Conservation (phyloP, 2,113 vertebrate species). For the Oreochromis niloticus region DNA sequence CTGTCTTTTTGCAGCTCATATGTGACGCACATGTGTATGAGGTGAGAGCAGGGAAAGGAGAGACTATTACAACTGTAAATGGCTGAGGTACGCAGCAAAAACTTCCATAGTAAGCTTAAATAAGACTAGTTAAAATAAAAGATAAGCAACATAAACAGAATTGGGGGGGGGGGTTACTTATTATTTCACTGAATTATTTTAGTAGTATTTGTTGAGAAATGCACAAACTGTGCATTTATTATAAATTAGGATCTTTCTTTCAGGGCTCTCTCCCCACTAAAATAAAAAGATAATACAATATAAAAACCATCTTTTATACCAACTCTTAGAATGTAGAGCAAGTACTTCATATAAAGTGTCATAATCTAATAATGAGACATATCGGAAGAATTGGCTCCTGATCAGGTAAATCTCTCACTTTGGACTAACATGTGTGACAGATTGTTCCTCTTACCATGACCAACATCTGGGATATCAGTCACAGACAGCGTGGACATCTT, state of each 20-base stretch:
- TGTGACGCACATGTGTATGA: not conserved
- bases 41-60: not conserved
- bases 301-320: not conserved
- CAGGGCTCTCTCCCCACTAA: not conserved
- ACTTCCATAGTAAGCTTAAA: not conserved
- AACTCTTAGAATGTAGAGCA: not conserved
- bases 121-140: not conserved
- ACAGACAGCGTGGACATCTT: conserved; percentile 78
- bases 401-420: not conserved
- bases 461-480: conserved; percentile 80
- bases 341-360: not conserved
- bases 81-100: not conserved
- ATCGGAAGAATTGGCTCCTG: not conserved
- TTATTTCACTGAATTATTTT: not conserved
- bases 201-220: not conserved
- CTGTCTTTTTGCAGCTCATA: not conserved
- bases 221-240: not conserved
- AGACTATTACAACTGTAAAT: not conserved
- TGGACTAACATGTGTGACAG: not conserved
- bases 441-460: conserved; percentile 70
- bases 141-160: not conserved
- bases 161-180: not conserved
- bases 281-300: not conserved
- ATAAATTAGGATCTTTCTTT: not conserved
- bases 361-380: not conserved